Base-by-base conservation (phyloP, 1,140 invertebrate genomes). In the Temnothorax curvispinosus region DNA sequence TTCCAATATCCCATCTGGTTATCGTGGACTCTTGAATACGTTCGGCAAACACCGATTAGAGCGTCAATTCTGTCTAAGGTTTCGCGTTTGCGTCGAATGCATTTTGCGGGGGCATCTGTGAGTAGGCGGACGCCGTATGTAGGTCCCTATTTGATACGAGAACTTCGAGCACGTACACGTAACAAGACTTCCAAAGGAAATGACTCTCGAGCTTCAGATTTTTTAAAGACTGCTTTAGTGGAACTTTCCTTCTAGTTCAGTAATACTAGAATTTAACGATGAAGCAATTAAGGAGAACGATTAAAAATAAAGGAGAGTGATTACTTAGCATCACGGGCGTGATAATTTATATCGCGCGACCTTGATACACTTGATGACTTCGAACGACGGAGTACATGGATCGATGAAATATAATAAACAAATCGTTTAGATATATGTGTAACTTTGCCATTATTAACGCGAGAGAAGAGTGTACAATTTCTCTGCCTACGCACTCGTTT, bases 311-410 rank as follows among this genome's bases (percentile, higher is more conserved):
- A 44, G 41, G 7, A 65, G 38, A 6, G 44, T 35, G 35, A 58
- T 82, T 58, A 41, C 58, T 77, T 82, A 72, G 8, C 38, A 21
- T 58, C 41, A 27, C 27, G 7, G 11, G 2, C 65, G 21, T 54
- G 62, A 89, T 89, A 65, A 47, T 89, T 58, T 60, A 84, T 78
- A 56, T 65, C 62, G 32, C 71, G 67, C 56, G 18, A 56, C 87
- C 32, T 65, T 82, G 71, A 86, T 80, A 85, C 58, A 60, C 11
- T 75, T 44, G 41, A 35, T 8, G 67, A 38, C 11, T 85, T 41
- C 38, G 67, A 89, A 50, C 41, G 74, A 89, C 54, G 44, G 41
- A 18, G 21, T 8, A 18, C 52, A 80, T 41, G 32, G 72, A 58
- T n/a, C 11, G 60, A 80, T 69, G 2, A 18, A 54, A 38, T 52